phyloP scores from a whole-genome alignment of 2,113 vertebrate genomes.

The Hemibates koningsi region DNA sequence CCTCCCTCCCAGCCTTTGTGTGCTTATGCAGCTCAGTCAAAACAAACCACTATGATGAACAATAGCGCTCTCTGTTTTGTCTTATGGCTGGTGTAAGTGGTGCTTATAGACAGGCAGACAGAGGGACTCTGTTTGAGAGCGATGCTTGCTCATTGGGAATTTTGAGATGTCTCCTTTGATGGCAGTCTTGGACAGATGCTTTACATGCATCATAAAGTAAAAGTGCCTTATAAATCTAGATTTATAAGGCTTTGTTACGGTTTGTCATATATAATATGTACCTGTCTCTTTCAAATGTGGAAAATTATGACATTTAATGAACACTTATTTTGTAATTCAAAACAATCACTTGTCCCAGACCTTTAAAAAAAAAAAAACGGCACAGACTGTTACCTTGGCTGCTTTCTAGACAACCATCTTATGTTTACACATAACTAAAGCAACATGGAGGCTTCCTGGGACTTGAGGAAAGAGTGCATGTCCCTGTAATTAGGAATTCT shows the following conservation, averaged over 20 bases:
- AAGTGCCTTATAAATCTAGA: not conserved
- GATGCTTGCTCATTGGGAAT: constrained; percentile 1
- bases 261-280: not conserved
- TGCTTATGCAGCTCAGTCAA: constrained; percentile 22
- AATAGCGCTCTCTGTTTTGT: constrained; percentile 43
- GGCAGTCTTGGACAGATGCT: not conserved
- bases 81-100: not conserved
- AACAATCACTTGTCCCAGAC: not conserved
- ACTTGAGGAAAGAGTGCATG: not conserved
- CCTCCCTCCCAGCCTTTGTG: not conserved
- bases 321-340: not conserved
- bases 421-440: constrained; percentile 12
- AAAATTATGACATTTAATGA: not conserved
- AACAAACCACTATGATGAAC: constrained; percentile 31
- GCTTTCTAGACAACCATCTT: not conserved
- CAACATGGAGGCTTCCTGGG: not conserved
- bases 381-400: not conserved
- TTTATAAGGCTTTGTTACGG: not conserved
- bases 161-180: constrained; percentile 26
- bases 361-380: not conserved
- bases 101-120: constrained; percentile 23
- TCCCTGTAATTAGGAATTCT: constrained; percentile 29
- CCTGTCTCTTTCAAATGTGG: not conserved
- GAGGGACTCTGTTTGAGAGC: constrained; percentile 26
- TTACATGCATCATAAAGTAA: not conserved